Evolutionary conservation across 2,888 invertebrate genomes (phyloP).

Genomic region (Podotricha telesiphe): DNA sequence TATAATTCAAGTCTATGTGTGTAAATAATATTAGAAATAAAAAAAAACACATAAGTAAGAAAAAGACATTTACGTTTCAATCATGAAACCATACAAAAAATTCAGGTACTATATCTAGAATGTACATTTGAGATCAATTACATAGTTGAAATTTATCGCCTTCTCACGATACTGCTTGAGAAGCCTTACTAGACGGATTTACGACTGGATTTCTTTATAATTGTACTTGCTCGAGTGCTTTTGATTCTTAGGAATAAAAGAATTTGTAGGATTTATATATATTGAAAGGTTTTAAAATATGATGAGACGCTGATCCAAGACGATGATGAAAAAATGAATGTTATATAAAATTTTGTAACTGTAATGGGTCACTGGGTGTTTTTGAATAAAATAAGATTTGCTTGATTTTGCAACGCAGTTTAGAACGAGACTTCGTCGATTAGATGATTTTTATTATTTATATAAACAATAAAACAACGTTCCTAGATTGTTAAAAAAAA

Average conservation of each 20-base stretch:
- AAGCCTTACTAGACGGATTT: constrained; percentile 26
- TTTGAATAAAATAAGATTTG: no score
- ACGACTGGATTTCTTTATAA: constrained; percentile 21
- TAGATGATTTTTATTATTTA: no score
- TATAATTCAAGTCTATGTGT: no score
- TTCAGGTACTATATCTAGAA: background rate
- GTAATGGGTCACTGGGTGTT: no score
- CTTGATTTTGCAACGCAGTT: no score
- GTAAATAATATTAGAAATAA: no score
- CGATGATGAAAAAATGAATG: background rate
- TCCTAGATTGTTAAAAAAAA: no score
- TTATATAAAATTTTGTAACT: no score
- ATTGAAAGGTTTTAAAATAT: background rate
- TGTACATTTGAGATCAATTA: constrained; percentile 8
- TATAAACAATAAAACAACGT: no score
- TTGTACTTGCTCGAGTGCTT: constrained; percentile 16
- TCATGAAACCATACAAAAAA: background rate
- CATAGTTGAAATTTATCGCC: constrained; percentile 14
- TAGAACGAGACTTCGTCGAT: no score
- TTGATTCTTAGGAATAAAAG: constrained; percentile 15
- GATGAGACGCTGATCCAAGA: background rate
- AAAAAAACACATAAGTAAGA: no score
- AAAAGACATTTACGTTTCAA: background rate
- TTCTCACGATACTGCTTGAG: constrained; percentile 8
- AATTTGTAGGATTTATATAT: constrained; percentile 13